Conservation (phyloP, 1,140 invertebrate species). For the Caenorhabditis inopinata region DNA sequence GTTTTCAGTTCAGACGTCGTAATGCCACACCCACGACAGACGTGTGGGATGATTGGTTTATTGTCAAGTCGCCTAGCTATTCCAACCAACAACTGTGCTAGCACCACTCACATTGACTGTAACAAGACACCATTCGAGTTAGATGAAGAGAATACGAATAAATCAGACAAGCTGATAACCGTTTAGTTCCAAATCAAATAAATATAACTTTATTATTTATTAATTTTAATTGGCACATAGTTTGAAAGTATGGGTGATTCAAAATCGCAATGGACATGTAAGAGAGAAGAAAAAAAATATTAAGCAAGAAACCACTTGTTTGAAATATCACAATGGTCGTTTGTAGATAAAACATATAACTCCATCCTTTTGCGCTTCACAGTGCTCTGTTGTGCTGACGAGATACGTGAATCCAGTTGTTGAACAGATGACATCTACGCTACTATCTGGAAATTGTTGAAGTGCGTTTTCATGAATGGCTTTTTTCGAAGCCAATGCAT, state of each 20-base stretch:
- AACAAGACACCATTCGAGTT: background rate
- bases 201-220: background rate
- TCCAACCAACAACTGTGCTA: slow-evolving; percentile 13
- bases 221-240: slow-evolving; percentile 15
- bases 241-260: background rate
- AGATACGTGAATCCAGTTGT: slow-evolving; percentile 51
- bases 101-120: background rate
- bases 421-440: slow-evolving; percentile 48
- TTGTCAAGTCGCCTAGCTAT: slow-evolving; percentile 30
- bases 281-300: background rate
- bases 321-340: slow-evolving; percentile 30
- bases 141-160: background rate
- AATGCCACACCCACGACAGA: background rate
- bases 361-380: slow-evolving; percentile 48
- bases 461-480: slow-evolving; percentile 43
- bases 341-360: slow-evolving; percentile 52
- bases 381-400: slow-evolving; percentile 50
- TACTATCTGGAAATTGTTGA: slow-evolving; percentile 28
- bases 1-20: slow-evolving; percentile 20
- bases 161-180: background rate
- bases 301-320: background rate
- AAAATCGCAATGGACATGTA: background rate
- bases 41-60: slow-evolving; percentile 25
- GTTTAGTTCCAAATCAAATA: background rate
- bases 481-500: slow-evolving; percentile 44